Percentiles rank a stretch among this genome's conserved stretches.
Evolutionary conservation across 2,797 vertebrate genomes (phyloP).

Genomic region (Hafferia zeledoni): DNA sequence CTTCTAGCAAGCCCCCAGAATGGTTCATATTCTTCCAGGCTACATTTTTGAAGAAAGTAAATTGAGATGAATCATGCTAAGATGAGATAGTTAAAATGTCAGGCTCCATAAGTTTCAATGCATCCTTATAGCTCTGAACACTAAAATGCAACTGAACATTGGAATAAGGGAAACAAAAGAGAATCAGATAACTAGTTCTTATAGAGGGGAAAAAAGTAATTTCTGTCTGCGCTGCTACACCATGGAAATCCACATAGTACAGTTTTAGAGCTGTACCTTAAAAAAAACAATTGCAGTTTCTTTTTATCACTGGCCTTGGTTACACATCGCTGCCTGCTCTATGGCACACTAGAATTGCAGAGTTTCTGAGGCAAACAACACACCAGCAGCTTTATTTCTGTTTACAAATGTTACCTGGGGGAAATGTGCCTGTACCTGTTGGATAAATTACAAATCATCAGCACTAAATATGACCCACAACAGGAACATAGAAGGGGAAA

Average conservation of each 20-base stretch:
- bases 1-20: conserved; percentile 50
- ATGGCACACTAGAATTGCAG: conserved; percentile 34
- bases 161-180: conserved; percentile 74
- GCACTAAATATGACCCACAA: conserved; percentile 46
- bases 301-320: conserved; percentile 66
- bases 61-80: conserved; percentile 75
- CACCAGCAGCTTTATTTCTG: conserved; percentile 64
- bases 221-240: conserved; percentile 7
- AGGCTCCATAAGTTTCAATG: conserved; percentile 73
- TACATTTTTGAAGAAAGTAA: conserved; percentile 73
- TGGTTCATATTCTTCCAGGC: conserved; percentile 63
- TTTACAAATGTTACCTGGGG: conserved; percentile 69
- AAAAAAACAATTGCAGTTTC: conserved; percentile 50
- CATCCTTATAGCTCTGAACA: conserved; percentile 71
- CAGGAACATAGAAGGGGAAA: background rate
- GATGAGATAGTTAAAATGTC: conserved; percentile 76
- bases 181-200: conserved; percentile 58
- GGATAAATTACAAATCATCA: conserved; percentile 69
- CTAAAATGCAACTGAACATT: conserved; percentile 72
- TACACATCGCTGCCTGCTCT: conserved; percentile 37
- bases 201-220: conserved; percentile 33
- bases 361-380: conserved; percentile 63
- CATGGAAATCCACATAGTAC: conserved; percentile 47
- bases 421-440: conserved; percentile 66
- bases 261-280: conserved; percentile 46